Conservation (phyloP, 37 sponge, comb jelly and placozoan species). For the Amphimedon queenslandica region DNA sequence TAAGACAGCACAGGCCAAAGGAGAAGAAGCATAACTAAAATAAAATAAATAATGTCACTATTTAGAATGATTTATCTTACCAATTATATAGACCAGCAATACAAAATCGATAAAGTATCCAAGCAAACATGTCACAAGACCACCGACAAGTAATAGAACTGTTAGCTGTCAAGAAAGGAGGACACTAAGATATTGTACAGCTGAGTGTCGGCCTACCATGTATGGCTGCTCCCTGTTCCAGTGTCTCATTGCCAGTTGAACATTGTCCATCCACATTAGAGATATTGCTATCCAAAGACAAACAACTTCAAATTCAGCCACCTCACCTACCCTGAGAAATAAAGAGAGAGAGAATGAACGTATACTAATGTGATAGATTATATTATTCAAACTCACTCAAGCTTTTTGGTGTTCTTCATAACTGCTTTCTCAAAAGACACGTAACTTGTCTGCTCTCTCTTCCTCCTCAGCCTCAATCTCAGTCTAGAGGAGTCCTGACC, state of each 20-base stretch:
- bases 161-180: no score
- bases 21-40: background rate
- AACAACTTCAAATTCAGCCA: constrained; percentile 41
- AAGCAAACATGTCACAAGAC: no score
- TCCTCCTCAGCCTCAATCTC: background rate
- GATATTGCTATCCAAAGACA: constrained; percentile 39
- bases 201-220: constrained; percentile 33
- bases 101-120: background rate
- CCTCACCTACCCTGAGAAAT: background rate
- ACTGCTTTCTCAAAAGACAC: background rate
- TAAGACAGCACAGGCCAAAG: background rate
- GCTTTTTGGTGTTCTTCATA: background rate
- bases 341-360: no score
- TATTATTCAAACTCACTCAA: background rate
- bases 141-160: no score
- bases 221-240: constrained; percentile 41
- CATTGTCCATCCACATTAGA: constrained; percentile 53
- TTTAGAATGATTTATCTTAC: background rate
- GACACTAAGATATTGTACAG: no score
- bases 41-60: background rate
- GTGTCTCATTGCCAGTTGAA: constrained; percentile 29
- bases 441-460: background rate
- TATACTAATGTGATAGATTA: no score
- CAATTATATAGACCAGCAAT: background rate
- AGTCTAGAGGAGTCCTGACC: background rate